Conservation (phyloP, 2,113 vertebrate species). For the Merops nubicus region DNA sequence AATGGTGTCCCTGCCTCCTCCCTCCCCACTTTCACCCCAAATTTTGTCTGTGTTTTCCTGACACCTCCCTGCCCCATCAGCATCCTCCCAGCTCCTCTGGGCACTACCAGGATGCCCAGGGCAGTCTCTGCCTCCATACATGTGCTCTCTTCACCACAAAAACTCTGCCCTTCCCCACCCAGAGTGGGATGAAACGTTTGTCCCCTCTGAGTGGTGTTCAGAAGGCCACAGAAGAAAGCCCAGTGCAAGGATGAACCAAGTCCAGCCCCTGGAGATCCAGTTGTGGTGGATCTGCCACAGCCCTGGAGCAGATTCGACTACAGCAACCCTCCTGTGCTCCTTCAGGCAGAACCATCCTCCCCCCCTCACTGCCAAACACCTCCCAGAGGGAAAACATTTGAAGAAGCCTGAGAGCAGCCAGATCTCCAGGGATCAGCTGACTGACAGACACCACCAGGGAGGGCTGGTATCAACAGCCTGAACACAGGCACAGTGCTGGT, state of each 20-base stretch:
- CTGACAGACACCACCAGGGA: neutral
- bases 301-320: neutral
- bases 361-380: neutral
- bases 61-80: neutral
- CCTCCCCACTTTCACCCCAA: neutral
- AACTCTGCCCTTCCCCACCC: neutral
- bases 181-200: neutral
- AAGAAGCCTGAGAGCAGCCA: neutral
- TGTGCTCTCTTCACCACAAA: accelerated
- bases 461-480: neutral
- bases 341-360: neutral
- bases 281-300: neutral
- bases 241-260: neutral
- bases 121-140: neutral
- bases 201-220: neutral
- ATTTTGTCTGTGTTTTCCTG: neutral
- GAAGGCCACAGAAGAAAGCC: neutral
- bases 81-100: neutral
- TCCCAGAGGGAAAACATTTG: neutral
- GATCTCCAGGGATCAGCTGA: neutral
- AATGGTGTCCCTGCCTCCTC: neutral
- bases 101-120: neutral
- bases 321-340: neutral
- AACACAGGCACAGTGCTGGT: neutral
- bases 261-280: neutral